Evolutionary conservation across 2,888 invertebrate species (phyloP), one percentile per base, ranked within the genome.

Genomic region (Sisyra terminalis): DNA sequence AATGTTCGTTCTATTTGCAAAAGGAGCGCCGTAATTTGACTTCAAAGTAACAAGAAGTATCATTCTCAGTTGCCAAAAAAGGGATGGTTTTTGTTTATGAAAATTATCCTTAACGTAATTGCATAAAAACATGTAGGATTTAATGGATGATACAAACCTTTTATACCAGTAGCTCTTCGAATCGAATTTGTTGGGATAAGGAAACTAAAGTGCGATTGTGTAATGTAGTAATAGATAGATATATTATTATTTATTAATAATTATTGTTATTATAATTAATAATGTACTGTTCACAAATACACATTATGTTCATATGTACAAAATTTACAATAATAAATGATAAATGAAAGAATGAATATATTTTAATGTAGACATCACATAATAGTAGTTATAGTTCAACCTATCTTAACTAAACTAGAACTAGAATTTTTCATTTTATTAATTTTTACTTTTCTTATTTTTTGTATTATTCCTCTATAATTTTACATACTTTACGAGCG

Each of bases 241-340:
- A 62, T 62, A 62, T 63, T 60, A 40, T 35, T 35, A 24, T 24
- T 24, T 24, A 24, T 10, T 35, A 35, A 35, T 35, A 35, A 35
- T 35, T 38, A 18, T 38, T 38, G 38, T 38, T 17, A 38, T 38
- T 17, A 18, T 38, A 17, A 17, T 17, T 38, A 38, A 38, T 38
- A 38, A 38, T 38, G 18, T 38, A 61, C 59, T 62, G 60, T 57
- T 64, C 62, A 64, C 64, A 64, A 63, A 45, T 64, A 64, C 63
- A 64, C 62, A 62, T 60, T 53, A 61, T 61, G 60, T 60, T 53
- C 53, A 55, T 65, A 65, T 65, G 62, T 64, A 65, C 64, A 65
- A 65, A 64, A 65, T 65, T 62, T 64, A 65, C 64, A 65, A 56
- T 57, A 60, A 61, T 62, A 57, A 63, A 24, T 24, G 24, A 24